These are phyloP conservation scores for Fulmarus glacialis DNA, from an alignment of 2,113 vertebrate genomes.

Conservation along the genomic window DNA sequence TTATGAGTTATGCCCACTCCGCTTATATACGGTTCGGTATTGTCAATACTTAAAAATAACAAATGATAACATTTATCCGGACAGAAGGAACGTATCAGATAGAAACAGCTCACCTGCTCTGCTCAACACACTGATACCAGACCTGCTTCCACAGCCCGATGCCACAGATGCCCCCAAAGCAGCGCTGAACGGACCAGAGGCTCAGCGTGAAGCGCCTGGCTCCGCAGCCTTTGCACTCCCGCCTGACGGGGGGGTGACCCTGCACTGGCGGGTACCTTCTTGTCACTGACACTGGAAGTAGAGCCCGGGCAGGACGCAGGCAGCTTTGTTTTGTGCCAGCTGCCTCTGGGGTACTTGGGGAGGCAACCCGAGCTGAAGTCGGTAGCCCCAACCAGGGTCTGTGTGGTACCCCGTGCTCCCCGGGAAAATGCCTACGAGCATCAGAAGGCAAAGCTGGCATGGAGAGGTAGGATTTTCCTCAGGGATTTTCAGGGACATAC, in stretches of 20 bases:
- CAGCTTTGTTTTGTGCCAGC: background rate
- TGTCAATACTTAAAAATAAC: background rate
- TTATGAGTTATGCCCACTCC: background rate
- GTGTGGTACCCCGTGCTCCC: background rate
- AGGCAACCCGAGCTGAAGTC: background rate
- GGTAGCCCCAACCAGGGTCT: too few species aligned
- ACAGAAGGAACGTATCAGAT: background rate
- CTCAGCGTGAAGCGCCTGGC: background rate
- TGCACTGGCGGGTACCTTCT: accelerated
- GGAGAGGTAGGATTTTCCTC: background rate
- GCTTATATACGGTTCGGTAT: background rate
- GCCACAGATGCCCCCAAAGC: background rate
- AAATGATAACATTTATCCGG: background rate
- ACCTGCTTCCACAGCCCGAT: background rate
- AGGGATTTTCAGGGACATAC: background rate
- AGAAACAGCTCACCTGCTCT: background rate
- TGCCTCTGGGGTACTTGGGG: background rate
- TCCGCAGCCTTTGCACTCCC: background rate
- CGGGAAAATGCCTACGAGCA: background rate
- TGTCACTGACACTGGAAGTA: background rate
- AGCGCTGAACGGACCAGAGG: background rate
- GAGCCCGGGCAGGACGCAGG: background rate
- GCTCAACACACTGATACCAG: background rate
- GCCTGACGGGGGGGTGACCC: background rate
- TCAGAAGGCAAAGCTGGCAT: background rate